A percentile compares a stretch with the other conserved stretches of the same genome.
phyloP scores from a whole-genome alignment of 2,797 vertebrate species.

The Sibirionetta formosa region DNA sequence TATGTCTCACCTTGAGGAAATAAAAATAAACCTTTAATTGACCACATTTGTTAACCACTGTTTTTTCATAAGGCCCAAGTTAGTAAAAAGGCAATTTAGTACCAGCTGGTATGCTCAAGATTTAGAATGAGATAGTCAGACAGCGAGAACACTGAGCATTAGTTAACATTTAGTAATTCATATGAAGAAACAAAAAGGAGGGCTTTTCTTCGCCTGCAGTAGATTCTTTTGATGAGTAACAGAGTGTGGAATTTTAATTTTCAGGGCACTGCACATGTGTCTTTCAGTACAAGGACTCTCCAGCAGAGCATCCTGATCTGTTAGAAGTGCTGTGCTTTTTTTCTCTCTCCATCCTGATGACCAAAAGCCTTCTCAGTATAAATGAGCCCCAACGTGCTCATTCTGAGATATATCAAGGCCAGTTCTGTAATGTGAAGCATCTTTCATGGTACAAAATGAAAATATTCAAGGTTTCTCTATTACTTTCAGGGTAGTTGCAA shows the following conservation, averaged over 20 bases:
- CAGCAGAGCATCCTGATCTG: conserved; percentile 11
- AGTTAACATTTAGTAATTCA: background rate
- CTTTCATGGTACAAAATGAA: conserved; percentile 34
- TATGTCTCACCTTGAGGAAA: conserved; percentile 29
- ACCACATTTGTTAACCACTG: background rate
- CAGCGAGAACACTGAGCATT: background rate
- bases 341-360: background rate
- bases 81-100: conserved; percentile 6
- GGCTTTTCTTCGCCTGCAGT: background rate
- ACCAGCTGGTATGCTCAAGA: background rate
- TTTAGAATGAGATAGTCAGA: background rate
- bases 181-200: conserved; percentile 3
- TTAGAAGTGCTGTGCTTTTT: background rate
- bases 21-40: conserved; percentile 19
- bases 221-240: conserved; percentile 12
- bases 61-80: background rate
- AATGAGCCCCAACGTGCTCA: background rate
- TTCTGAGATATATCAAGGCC: conserved; percentile 35
- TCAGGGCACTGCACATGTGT: background rate
- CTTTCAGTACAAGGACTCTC: conserved; percentile 30
- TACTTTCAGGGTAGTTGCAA: background rate
- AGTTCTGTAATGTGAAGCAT: conserved; percentile 6
- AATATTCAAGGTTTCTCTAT: background rate
- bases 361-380: conserved; percentile 12
- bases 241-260: conserved; percentile 46